These are phyloP conservation scores for Chionodraco myersi DNA, from an alignment of 2,113 vertebrate genomes.

Conservation along the genomic window DNA sequence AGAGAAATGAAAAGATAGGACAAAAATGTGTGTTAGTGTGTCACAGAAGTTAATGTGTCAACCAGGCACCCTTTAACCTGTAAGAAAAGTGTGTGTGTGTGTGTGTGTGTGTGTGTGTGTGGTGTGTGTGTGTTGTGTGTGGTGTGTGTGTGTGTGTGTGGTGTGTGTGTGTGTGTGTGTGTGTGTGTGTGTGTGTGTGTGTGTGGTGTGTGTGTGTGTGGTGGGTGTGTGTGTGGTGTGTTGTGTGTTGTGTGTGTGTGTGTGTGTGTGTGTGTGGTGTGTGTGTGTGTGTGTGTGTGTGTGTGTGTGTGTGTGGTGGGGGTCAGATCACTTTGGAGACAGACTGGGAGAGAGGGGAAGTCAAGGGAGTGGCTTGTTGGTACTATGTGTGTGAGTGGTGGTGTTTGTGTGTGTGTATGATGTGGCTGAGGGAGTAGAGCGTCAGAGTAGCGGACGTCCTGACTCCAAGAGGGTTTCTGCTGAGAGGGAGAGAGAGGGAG, in stretches of 20 bases:
- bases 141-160: constrained; percentile 10
- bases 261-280: not conserved
- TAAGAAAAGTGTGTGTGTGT: constrained; percentile 4
- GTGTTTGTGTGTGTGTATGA: constrained; percentile 48
- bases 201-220: too few relatives aligned
- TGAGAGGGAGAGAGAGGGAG: constrained; percentile 49
- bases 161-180: constrained; percentile 10
- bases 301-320: constrained; percentile 21
- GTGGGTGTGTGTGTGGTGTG: constrained; percentile 10
- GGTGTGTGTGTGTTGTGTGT: constrained; percentile 11
- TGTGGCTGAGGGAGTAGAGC: constrained; percentile 74
- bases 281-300: not conserved
- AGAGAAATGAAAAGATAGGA: not conserved
- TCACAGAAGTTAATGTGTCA: constrained; percentile 77
- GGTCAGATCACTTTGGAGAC: constrained; percentile 66
- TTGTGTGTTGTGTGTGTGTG: not conserved
- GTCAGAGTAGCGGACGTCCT: constrained; percentile 68
- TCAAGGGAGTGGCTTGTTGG: constrained; percentile 75
- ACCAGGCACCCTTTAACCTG: constrained; percentile 71
- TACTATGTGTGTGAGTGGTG: constrained; percentile 58
- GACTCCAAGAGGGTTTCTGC: constrained; percentile 63
- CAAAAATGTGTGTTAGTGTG: not conserved
- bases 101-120: not conserved
- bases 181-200: constrained; percentile 8
- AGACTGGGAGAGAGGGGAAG: constrained; percentile 75